These are phyloP conservation scores for Lasioglossum morio DNA, from an alignment of 2,888 invertebrate species.

Conservation along the genomic window DNA sequence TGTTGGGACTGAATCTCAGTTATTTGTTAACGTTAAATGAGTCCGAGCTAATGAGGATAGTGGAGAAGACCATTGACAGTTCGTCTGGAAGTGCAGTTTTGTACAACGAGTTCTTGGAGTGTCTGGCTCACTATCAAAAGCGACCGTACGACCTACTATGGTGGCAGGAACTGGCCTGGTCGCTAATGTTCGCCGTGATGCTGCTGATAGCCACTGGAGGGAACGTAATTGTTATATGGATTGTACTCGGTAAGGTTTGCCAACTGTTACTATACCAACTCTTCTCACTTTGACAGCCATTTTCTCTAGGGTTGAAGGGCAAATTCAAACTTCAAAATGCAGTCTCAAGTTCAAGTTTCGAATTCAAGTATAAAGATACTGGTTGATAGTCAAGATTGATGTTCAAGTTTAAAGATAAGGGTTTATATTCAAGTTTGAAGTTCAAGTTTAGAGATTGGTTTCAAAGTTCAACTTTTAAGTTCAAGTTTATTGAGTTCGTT, in stretches of 20 bases:
- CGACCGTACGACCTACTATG: conserved; percentile 85
- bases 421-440: too few relatives aligned
- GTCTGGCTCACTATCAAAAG: conserved; percentile 69
- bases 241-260: conserved; percentile 90
- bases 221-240: conserved; percentile 97
- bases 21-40: conserved; percentile 68
- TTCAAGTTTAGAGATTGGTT: too few relatives aligned
- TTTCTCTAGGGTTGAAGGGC: neutral
- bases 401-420: too few relatives aligned
- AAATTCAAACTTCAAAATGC: too few relatives aligned
- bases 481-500: too few relatives aligned
- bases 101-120: conserved; percentile 67
- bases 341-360: too few relatives aligned
- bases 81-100: conserved; percentile 66
- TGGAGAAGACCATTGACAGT: conserved; percentile 69
- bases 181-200: conserved; percentile 91
- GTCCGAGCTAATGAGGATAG: conserved; percentile 66
- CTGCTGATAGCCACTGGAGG: conserved; percentile 93
- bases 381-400: too few relatives aligned
- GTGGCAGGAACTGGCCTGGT: conserved; percentile 90
- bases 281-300: neutral
- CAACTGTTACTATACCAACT: neutral
- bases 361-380: too few relatives aligned
- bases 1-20: conserved; percentile 70
- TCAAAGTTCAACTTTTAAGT: too few relatives aligned